phyloP scores from a whole-genome alignment of 2,113 vertebrate species.

The Megaleporinus macrocephalus region DNA sequence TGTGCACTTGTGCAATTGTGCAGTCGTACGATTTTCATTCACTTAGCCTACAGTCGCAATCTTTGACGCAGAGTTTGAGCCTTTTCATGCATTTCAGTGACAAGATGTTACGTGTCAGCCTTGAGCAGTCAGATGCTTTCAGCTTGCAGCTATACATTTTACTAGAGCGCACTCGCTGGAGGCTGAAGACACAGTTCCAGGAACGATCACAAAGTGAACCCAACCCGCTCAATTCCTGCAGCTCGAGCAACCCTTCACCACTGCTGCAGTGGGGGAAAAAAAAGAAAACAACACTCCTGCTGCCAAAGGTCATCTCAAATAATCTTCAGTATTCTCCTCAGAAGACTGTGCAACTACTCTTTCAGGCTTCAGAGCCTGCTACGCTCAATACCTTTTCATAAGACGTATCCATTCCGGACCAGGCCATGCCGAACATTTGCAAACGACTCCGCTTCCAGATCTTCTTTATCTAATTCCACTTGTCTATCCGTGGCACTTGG shows the following conservation, averaged over 20 bases:
- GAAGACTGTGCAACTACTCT: neutral
- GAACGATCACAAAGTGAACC: neutral
- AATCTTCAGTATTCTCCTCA: neutral
- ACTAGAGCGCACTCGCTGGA: neutral
- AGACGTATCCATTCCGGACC: neutral
- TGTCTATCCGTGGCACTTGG: constrained; percentile 27
- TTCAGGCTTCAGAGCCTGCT: neutral
- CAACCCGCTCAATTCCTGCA: neutral
- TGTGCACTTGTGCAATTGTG: too few species aligned
- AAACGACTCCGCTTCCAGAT: neutral
- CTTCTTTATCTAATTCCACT: constrained; percentile 10
- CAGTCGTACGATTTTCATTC: too few species aligned
- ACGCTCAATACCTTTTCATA: constrained; percentile 21
- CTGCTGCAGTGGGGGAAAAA: neutral
- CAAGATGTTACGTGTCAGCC: too few species aligned
- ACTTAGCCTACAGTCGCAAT: too few species aligned
- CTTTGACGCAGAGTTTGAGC: too few species aligned
- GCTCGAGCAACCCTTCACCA: neutral
- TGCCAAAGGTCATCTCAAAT: constrained; percentile 2
- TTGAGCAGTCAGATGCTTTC: too few species aligned
- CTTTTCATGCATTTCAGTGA: too few species aligned
- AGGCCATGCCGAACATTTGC: constrained; percentile 20
- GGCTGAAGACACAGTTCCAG: constrained; percentile 1
- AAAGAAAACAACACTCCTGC: neutral
- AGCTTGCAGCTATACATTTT: neutral